A percentile compares a stretch with the other conserved stretches of the same genome.
Evolutionary conservation across 1,140 invertebrate genomes (phyloP).

Genomic region (Leptinotarsa undecemlineata): DNA sequence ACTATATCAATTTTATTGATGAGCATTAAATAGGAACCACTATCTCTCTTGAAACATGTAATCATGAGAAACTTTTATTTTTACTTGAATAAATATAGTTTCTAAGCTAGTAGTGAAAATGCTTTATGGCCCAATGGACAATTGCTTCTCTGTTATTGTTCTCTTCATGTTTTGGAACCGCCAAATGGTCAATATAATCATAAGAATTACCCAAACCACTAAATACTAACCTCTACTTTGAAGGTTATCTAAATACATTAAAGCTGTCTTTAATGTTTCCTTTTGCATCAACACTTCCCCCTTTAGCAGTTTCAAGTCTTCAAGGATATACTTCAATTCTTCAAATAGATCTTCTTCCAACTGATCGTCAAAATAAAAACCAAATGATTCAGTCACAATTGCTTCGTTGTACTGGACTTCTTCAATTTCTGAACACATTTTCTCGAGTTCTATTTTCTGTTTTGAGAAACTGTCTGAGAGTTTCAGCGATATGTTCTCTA

Average conservation of each 20-base stretch:
- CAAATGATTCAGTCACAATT: constrained; percentile 64
- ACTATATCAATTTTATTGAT: constrained; percentile 5
- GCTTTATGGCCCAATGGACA: no score
- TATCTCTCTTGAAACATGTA: constrained; percentile 18
- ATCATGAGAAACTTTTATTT: constrained; percentile 6
- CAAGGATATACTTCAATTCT: constrained; percentile 66
- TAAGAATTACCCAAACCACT: constrained; percentile 10
- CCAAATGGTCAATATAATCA: background rate
- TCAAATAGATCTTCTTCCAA: constrained; percentile 61
- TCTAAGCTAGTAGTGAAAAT: no score
- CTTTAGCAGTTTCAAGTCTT: constrained; percentile 66
- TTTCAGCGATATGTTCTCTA: constrained; percentile 78
- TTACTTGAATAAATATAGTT: no score
- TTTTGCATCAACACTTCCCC: constrained; percentile 67
- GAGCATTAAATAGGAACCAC: no score
- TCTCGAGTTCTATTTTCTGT: constrained; percentile 68
- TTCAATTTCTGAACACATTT: constrained; percentile 67
- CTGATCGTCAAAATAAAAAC: constrained; percentile 70
- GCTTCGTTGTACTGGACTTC: constrained; percentile 62
- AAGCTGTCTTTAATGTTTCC: constrained; percentile 61
- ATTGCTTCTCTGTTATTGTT: no score
- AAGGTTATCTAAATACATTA: constrained; percentile 51
- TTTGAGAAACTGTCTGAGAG: constrained; percentile 69
- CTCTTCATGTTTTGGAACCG: no score
- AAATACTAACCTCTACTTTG: background rate